Conservation (phyloP, 1,140 invertebrate genomes). For the Zeugodacus cucurbitae region DNA sequence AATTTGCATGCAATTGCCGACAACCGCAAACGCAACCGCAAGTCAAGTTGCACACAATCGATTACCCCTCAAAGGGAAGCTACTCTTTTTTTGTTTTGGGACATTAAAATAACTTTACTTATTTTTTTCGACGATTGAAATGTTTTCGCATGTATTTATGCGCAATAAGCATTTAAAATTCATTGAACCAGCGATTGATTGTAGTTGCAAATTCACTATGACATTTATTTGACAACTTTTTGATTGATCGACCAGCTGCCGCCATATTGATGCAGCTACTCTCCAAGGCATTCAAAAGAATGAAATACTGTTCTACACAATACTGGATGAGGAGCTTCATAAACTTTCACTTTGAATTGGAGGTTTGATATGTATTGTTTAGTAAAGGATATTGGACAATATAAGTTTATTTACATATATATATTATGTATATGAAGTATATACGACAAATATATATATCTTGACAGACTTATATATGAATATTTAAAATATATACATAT, state of each 20-base stretch:
- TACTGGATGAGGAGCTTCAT: neutral
- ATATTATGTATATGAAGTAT: neutral
- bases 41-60: slow-evolving; percentile 32
- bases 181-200: slow-evolving; percentile 19
- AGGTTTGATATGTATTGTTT: neutral
- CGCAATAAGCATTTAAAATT: slow-evolving; percentile 21
- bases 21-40: slow-evolving; percentile 15
- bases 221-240: slow-evolving; percentile 41
- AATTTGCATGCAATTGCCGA: slow-evolving; percentile 21
- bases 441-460: neutral
- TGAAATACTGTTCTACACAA: neutral
- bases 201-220: slow-evolving; percentile 5
- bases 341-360: slow-evolving; percentile 4
- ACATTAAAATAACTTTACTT: neutral
- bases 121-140: slow-evolving; percentile 5
- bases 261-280: neutral
- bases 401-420: neutral
- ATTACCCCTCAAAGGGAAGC: neutral
- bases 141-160: slow-evolving; percentile 4
- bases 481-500: neutral
- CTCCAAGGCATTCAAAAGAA: neutral
- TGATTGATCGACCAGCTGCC: slow-evolving; percentile 30
- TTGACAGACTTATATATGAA: neutral
- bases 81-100: neutral
- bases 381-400: neutral